phyloP scores from a whole-genome alignment of 2,888 invertebrate species.

The Ceramica pisi region DNA sequence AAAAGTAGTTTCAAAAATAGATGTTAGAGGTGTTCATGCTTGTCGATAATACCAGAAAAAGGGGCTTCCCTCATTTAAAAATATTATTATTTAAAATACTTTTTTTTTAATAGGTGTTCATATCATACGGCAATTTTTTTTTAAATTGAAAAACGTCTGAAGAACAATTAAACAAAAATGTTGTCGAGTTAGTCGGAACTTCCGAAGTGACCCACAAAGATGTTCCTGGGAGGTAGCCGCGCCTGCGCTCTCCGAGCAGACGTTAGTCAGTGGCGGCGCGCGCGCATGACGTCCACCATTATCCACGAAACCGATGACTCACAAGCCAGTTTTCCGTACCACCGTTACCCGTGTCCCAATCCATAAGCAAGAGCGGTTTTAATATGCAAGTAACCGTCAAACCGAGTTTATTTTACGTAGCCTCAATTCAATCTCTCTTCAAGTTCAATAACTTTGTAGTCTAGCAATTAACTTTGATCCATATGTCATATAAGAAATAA shows the following conservation, averaged over 20 bases:
- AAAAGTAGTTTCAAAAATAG: no score
- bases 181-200: no score
- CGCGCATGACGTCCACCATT: slow-evolving; percentile 75
- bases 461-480: background rate
- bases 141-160: background rate
- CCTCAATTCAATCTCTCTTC: background rate
- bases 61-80: background rate
- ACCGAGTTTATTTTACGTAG: no score
- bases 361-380: slow-evolving; percentile 62
- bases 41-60: no score
- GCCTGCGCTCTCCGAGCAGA: slow-evolving; percentile 31
- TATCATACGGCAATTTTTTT: background rate
- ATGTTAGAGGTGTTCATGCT: no score
- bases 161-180: background rate
- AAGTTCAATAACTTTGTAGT: background rate
- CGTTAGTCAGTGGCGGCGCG: slow-evolving; percentile 70
- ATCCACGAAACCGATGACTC: slow-evolving; percentile 78
- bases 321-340: slow-evolving; percentile 84
- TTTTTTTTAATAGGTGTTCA: no score
- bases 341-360: slow-evolving; percentile 79
- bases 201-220: slow-evolving; percentile 35
- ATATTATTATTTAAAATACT: no score
- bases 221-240: slow-evolving; percentile 24
- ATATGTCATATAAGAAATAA: background rate
- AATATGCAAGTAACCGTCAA: background rate